phyloP scores from a whole-genome alignment of 1,140 invertebrate genomes.

The Ostrea edulis region DNA sequence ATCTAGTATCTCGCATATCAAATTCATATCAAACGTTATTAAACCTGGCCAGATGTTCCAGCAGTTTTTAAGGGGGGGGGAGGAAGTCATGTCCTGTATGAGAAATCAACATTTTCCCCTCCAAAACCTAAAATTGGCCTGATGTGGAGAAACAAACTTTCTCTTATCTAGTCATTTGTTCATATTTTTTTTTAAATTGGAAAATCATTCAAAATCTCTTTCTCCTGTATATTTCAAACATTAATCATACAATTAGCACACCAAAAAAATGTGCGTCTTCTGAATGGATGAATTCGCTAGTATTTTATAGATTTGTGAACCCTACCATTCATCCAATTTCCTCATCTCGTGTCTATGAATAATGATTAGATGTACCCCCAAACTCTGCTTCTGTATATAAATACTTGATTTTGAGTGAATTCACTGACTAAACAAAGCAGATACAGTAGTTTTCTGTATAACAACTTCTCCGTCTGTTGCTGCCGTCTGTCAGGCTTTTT shows the following conservation, averaged over 20 bases:
- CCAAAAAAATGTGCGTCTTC: neutral
- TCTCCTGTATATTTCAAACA: neutral
- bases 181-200: neutral
- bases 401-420: no score
- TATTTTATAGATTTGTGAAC: no score
- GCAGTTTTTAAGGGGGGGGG: neutral
- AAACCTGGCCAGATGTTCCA: slow-evolving; percentile 15
- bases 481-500: neutral
- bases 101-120: neutral
- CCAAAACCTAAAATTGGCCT: neutral
- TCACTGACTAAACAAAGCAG: neutral
- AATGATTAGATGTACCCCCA: no score
- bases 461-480: neutral
- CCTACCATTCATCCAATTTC: no score
- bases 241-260: neutral
- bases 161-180: neutral
- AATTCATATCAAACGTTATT: slow-evolving; percentile 34
- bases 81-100: neutral
- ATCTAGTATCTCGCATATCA: slow-evolving; percentile 1
- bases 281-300: neutral
- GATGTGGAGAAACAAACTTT: neutral
- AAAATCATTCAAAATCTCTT: neutral
- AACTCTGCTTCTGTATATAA: no score
- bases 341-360: no score
- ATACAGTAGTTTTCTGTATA: neutral